phyloP scores from a whole-genome alignment of 2,113 vertebrate species.

The Tragulus kanchil region DNA sequence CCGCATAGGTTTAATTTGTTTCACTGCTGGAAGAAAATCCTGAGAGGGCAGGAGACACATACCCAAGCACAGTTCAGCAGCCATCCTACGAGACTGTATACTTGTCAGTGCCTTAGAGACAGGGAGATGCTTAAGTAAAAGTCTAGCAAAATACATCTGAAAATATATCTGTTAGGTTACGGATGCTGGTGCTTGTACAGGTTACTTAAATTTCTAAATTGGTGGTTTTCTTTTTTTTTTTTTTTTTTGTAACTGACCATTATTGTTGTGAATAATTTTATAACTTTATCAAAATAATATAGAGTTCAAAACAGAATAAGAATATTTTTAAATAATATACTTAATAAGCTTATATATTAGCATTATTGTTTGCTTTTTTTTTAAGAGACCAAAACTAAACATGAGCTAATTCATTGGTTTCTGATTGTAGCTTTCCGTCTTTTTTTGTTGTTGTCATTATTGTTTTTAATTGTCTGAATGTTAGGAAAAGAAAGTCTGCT shows the following conservation, averaged over 20 bases:
- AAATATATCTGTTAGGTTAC: not conserved
- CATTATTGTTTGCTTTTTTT: constrained; percentile 26
- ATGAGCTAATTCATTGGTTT: not conserved
- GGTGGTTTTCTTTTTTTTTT: constrained; percentile 35
- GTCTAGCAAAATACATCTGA: not conserved
- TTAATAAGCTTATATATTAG: not conserved
- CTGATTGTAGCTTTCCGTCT: not conserved
- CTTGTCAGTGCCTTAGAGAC: not conserved
- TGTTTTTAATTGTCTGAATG: not conserved
- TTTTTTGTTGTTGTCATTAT: not conserved
- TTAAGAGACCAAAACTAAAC: not conserved
- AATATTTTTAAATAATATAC: constrained; percentile 9
- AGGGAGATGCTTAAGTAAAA: not conserved
- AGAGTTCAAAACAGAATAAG: not conserved
- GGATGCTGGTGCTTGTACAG: no score
- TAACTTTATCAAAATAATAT: not conserved
- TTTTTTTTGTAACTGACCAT: not conserved
- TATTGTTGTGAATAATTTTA: constrained; percentile 16
- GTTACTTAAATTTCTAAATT: not conserved
- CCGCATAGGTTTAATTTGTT: constrained; percentile 68
- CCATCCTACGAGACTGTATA: not conserved
- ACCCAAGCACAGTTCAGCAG: not conserved
- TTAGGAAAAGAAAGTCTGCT: not conserved
- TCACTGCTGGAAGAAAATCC: constrained; percentile 60
- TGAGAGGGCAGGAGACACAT: not conserved